Base-by-base conservation (phyloP, 2,888 invertebrate species). In the Gandaritis pyraliata region DNA sequence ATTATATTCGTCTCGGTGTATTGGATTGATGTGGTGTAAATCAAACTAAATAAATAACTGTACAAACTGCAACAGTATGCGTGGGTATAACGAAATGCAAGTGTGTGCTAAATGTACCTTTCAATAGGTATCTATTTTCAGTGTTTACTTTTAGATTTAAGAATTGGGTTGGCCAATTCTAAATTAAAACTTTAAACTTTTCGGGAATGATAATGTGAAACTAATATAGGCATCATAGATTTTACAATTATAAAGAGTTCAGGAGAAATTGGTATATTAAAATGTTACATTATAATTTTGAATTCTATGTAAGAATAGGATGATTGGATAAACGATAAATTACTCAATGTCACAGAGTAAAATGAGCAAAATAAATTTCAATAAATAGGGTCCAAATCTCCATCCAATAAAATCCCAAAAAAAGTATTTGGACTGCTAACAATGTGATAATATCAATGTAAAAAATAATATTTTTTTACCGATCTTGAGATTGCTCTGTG, bases 341-440 rank as follows among this genome's bases (percentile, higher is more conserved):
- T 76, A 78, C 78, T 79, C 82, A 77, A 78, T 84, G 79, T 78
- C 87, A 84, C 89, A 88, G 90, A 90, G 86, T 85, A 85, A 82
- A 75, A 81, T 77, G 71, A 82, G 74, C 76, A 76, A 81, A 77
- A 72, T 81, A 83, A 65, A 84, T 78, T 80, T 80, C 77, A 83
- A 85, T 80, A 82, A 83, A 87, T 87, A 87, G 91, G 90, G 91
- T 90, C 91, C 90, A 92, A 91, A 83, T 73, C 85, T 90, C 90
- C 91, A 90, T 91, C 91, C 90, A 90, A 82, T 80, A 57, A 64
- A 59, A 76, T 80, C 82, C 77, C 84, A 84, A 83, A 83, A 81
- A 77, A 79, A 76, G 79, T 80, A 75, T 80, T 86, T 87, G 89
- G 88, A 87, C 87, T 86, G 83, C 82, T 79, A 80, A 68, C 68